Conservation (phyloP, 2,797 vertebrate genomes). For the Xiphorhynchus erythropygius region DNA sequence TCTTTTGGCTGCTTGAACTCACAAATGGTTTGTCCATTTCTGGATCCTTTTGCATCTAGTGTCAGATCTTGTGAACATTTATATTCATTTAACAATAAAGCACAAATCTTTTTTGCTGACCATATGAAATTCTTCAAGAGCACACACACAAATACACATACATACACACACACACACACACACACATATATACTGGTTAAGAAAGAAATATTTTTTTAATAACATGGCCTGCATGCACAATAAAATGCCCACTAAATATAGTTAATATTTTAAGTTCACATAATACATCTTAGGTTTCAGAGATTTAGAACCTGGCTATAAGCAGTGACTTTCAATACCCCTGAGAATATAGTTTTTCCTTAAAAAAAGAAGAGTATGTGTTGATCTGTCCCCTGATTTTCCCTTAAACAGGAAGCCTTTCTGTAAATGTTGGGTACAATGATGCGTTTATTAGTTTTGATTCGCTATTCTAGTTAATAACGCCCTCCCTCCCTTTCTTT, state of each 20-base stretch:
- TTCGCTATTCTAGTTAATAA: neutral
- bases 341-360: neutral
- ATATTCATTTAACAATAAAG: conserved; percentile 3
- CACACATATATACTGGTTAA: fast-evolving
- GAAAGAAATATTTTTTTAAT: neutral
- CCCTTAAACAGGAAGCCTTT: neutral
- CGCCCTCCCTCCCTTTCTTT: neutral
- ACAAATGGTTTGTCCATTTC: conserved; percentile 10
- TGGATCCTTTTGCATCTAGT: neutral
- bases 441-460: conserved; percentile 40
- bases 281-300: conserved; percentile 34
- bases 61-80: neutral
- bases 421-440: neutral
- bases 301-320: conserved; percentile 1
- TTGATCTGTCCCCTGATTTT: conserved; percentile 7
- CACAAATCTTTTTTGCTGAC: conserved; percentile 20
- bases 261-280: conserved; percentile 15
- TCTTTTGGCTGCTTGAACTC: neutral
- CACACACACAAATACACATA: neutral
- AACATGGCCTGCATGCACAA: neutral
- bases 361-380: neutral
- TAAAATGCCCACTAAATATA: conserved; percentile 15
- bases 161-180: neutral
- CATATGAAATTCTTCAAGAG: neutral
- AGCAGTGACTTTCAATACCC: neutral